Evolutionary conservation across 1,140 invertebrate genomes (phyloP), one percentile per base, ranked within the genome.

Genomic region (Sarcophaga peregrina): DNA sequence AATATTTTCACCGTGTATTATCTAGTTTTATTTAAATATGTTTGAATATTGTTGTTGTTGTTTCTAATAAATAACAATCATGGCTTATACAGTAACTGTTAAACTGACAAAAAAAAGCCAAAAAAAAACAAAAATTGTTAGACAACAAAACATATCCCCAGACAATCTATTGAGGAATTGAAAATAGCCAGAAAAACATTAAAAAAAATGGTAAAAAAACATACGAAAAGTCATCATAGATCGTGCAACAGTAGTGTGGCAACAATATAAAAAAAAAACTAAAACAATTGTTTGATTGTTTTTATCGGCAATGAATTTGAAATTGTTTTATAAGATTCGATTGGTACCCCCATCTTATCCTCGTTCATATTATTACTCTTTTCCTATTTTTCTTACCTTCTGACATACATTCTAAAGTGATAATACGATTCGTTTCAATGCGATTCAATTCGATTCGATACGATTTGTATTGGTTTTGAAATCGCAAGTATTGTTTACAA

Each of bases 1-100:
- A 15, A 11, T 58, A 58, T 68, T 68, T 68, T 68, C 58, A 20
- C 62, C 62, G 17, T 68, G 62, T 68, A 68, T 25, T 68, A 68
- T 68, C 62, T 68, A 10, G 20, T 20, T 20, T 68, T 68, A 25
- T 62, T 68, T 68, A 68, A 68, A 68, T 25, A 20, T 25, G 62
- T 68, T 68, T 68, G 62, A 68, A 68, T 68, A 68, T 68, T 68
- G n/a, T 68, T 68, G n/a, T 68, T 68, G n/a, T 68, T 68, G n/a
- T 68, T 68, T 25, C n/a, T 68, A 68, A 68, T 68, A 68, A 68
- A 68, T 68, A 9, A 68, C 62, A 68, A 68, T 68, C 62, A 68
- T 68, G 62, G 62, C 62, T 68, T 68, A 68, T 1, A 68, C 62
- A 68, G 25, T 37, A 37, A 68, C 62, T 68, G 17, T 68, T 68